Evolutionary conservation across 2,113 vertebrate genomes (phyloP), one percentile per base, ranked within the genome.

Genomic region (Mesembrinibis cayennensis): DNA sequence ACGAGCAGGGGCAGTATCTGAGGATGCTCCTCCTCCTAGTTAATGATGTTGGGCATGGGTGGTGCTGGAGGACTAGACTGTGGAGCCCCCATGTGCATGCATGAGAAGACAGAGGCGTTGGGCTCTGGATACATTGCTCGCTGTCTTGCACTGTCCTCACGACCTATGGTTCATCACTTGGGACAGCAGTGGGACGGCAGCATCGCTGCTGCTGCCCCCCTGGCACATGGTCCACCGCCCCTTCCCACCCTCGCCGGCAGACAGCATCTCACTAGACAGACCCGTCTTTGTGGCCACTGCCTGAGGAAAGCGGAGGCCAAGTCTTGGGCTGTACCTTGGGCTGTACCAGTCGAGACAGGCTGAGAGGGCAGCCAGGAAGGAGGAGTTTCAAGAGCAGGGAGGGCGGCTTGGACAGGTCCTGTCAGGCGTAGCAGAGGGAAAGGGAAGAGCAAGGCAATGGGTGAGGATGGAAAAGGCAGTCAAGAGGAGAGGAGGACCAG

Each of bases 241-340:
- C 40, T 73, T 77, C 66, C 71, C 36, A 50, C n/a, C 47, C 45
- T 40, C 0, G 2, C 0, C 2, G 12, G 32, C 10, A 5, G 58
- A 15, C 21, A 47, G 14, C 59, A 40, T 45, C 62, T 80, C 40
- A 17, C 17, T 20, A 66, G 79, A 42, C 49, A 40, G 44, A 56
- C 26, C 17, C 5, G 2, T 34, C 73, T 76, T 67, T 40, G 70
- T 7, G 9, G 27, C 50, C 2, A 0, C 63, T 73, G 42, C 49
- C 58, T 16, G 44, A 81, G 26, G 53, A 44, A 74, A 55, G n/a
- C 1, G 0, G 50, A 67, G 25, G 42, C 53, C 16, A 14, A 1
- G 1, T 27, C 56, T 61, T 78, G n/a, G 70, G 47, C 13, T 55
- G 63, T 62, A 30, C 30, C 29, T 61, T 78, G n/a, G 70, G 47